Evolutionary conservation across 2,888 invertebrate species (phyloP).

Genomic region (Adineta ricciae): DNA sequence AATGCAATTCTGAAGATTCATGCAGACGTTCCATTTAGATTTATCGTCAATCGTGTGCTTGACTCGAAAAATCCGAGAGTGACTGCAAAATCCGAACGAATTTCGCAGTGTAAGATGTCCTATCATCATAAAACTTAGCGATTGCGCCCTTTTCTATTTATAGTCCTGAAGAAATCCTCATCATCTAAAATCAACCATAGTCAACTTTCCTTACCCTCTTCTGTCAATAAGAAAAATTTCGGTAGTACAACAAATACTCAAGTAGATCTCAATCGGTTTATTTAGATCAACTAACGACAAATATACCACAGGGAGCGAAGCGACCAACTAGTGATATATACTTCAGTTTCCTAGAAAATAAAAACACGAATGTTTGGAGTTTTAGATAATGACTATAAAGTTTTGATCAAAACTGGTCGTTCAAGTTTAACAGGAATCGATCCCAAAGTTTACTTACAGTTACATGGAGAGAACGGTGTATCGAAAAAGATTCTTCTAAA

Average conservation of each 20-base stretch:
- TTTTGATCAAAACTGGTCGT: background rate
- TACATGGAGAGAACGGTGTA: background rate
- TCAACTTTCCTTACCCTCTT: background rate
- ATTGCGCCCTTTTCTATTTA: background rate
- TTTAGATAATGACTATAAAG: background rate
- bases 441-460: background rate
- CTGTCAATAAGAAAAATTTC: background rate
- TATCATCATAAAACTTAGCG: background rate
- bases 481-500: background rate
- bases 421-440: background rate
- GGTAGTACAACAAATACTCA: background rate
- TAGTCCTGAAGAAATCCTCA: background rate
- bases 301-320: background rate
- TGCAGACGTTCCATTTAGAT: background rate
- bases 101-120: background rate
- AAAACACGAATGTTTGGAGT: too few relatives aligned
- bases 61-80: background rate
- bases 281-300: background rate
- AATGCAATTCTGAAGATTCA: too few relatives aligned
- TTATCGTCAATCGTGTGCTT: background rate
- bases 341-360: too few relatives aligned
- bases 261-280: background rate
- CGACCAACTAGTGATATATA: background rate
- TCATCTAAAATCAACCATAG: background rate
- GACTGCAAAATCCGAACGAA: background rate